A percentile compares a stretch with the other conserved stretches of the same genome.
phyloP scores from a whole-genome alignment of 1,140 invertebrate genomes.

The Cherax quadricarinatus region DNA sequence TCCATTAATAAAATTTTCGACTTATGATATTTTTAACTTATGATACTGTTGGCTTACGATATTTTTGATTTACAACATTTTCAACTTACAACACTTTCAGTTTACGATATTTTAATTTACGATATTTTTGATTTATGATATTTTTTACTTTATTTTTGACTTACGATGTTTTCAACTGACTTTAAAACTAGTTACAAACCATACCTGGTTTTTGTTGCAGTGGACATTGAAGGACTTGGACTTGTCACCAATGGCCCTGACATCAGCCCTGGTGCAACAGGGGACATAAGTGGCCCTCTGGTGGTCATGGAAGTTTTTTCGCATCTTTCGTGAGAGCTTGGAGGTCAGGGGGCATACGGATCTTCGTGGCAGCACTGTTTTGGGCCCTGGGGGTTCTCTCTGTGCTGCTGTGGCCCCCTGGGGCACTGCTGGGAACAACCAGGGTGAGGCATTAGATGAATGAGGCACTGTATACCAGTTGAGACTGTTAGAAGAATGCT shows the following conservation, averaged over 20 bases:
- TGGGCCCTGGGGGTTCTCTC: not conserved
- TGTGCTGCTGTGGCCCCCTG: not conserved
- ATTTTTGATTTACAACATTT: no score
- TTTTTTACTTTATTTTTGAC: no score
- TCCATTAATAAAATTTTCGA: no score
- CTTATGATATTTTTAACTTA: no score
- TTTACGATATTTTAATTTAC: no score
- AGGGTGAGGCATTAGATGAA: not conserved
- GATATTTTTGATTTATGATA: no score
- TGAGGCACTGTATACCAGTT: no score
- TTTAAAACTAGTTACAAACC: not conserved
- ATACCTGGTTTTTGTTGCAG: conserved; percentile 37
- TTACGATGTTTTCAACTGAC: no score
- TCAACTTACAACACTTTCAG: no score
- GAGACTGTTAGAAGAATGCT: no score
- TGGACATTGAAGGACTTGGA: conserved; percentile 52
- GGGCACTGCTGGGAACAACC: not conserved
- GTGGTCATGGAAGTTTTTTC: conserved; percentile 32
- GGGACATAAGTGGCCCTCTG: conserved; percentile 21
- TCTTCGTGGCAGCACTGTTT: not conserved
- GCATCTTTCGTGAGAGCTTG: conserved; percentile 27
- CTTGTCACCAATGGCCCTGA: conserved; percentile 40
- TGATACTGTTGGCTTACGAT: no score
- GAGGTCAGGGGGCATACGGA: conserved; percentile 12
- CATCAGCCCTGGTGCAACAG: conserved; percentile 25